phyloP scores from a whole-genome alignment of 2,888 invertebrate genomes.

The Embidobia sp. region DNA sequence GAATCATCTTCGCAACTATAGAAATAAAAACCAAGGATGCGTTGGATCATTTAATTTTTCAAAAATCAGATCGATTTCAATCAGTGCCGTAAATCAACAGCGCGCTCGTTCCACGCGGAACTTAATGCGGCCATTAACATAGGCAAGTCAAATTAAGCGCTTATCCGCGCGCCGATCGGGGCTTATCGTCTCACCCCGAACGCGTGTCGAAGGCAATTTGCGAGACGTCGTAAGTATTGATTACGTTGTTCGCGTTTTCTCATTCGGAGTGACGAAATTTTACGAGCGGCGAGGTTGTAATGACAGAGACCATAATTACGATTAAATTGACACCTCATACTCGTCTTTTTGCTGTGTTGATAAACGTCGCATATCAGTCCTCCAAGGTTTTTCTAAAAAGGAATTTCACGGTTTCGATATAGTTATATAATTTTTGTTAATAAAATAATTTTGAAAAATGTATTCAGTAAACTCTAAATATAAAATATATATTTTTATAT shows the following conservation, averaged over 20 bases:
- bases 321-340: constrained; percentile 51
- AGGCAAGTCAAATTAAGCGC: constrained; percentile 51
- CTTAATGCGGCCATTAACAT: constrained; percentile 55
- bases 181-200: constrained; percentile 51
- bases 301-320: constrained; percentile 44
- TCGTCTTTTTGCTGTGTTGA: no score
- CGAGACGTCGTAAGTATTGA: constrained; percentile 48
- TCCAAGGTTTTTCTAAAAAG: no score
- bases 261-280: constrained; percentile 12
- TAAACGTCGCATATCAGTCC: no score
- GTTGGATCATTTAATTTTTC: constrained; percentile 21
- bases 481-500: no score
- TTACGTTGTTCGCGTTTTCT: constrained; percentile 41
- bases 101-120: constrained; percentile 20
- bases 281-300: constrained; percentile 29
- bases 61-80: constrained; percentile 42
- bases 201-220: constrained; percentile 59
- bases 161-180: constrained; percentile 51
- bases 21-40: constrained; percentile 17
- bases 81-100: constrained; percentile 30
- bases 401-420: no score
- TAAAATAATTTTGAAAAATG: no score
- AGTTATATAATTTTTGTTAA: no score
- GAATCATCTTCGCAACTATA: constrained; percentile 8
- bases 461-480: no score